Conservation (phyloP, 2,888 invertebrate genomes). For the Acrobasis repandana region DNA sequence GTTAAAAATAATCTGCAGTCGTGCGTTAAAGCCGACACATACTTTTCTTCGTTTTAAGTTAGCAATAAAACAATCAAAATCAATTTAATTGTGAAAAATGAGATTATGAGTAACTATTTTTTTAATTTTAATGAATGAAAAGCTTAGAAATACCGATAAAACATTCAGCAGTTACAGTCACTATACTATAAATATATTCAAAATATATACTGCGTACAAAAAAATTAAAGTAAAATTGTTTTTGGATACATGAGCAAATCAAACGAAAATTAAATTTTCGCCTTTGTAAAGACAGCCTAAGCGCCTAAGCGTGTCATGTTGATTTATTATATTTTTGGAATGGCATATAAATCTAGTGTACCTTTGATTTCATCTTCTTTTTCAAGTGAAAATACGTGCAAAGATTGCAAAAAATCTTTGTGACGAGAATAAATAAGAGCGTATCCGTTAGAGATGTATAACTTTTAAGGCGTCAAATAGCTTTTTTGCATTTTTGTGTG, state of each 20-base stretch:
- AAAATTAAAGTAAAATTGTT: constrained; percentile 16
- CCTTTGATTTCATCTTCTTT: constrained; percentile 30
- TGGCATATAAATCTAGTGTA: constrained; percentile 39
- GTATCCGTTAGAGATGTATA: no score
- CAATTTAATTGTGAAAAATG: no score
- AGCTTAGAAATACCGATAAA: no score
- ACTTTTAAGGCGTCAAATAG: no score
- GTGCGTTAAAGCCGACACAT: no score
- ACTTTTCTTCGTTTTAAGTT: no score
- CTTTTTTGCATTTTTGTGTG: no score
- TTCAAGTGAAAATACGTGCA: background rate
- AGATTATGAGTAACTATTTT: no score
- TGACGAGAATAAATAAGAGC: background rate
- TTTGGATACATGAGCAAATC: constrained; percentile 9
- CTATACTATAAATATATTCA: constrained; percentile 8
- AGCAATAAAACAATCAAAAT: no score
- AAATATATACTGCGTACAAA: constrained; percentile 3
- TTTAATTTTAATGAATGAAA: no score
- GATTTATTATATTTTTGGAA: constrained; percentile 8
- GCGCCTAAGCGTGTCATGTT: constrained; percentile 4
- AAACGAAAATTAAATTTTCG: constrained; percentile 20
- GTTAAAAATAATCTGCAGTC: no score
- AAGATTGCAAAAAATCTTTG: background rate
- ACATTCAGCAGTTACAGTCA: background rate
- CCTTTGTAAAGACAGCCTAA: constrained; percentile 5